Evolutionary conservation across 2,797 vertebrate genomes (phyloP).

Genomic region (Chrysocyon brachyurus): DNA sequence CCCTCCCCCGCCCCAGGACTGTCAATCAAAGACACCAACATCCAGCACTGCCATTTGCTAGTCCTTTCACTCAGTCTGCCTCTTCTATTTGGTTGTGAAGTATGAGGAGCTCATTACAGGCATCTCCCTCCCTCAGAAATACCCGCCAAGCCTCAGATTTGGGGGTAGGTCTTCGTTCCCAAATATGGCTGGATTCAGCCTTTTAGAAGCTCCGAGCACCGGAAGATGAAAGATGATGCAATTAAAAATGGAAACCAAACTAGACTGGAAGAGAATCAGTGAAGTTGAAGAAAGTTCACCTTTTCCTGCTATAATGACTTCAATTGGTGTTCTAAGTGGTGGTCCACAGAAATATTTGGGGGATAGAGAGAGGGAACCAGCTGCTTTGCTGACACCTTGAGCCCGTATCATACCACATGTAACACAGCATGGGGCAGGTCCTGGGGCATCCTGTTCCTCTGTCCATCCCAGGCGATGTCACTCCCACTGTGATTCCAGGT

Average conservation of each 20-base stretch:
- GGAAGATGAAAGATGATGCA: neutral
- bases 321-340: constrained; percentile 16
- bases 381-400: neutral
- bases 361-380: neutral
- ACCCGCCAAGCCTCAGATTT: neutral
- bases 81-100: neutral
- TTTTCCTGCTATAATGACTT: constrained; percentile 13
- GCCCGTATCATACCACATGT: neutral
- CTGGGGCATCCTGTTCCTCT: neutral
- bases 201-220: neutral
- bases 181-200: neutral
- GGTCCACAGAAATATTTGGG: neutral
- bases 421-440: neutral
- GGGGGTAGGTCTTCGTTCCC: neutral
- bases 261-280: neutral
- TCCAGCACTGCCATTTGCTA: too few species aligned
- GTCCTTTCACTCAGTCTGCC: neutral
- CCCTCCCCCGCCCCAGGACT: too few species aligned
- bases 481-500: neutral
- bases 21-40: neutral
- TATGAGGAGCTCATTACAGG: neutral
- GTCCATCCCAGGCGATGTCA: neutral
- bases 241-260: neutral
- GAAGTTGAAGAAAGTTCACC: neutral
- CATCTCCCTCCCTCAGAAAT: neutral